Evolutionary conservation across 2,797 vertebrate species (phyloP), one percentile per base, ranked within the genome.

Genomic region (Clarias laeviceps): DNA sequence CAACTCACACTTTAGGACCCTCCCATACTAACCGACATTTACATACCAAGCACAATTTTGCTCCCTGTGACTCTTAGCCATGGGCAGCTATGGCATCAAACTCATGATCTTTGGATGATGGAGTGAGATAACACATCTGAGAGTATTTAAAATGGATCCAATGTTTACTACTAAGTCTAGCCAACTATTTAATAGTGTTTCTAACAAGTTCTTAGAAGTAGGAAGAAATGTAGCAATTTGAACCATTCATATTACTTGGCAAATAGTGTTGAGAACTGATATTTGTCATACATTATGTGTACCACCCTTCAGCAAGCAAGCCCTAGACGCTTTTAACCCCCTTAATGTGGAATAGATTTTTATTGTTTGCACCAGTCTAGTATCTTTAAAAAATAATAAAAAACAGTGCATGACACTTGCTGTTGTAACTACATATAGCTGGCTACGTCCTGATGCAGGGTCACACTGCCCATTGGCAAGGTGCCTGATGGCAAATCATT

Each of bases 401-500:
- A 45, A 45, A 40, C 27, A 69, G 7, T 34, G n/a, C 22, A 66
- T 27, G 2, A 15, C 24, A 1, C 62, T 61, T 29, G 17, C 34
- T 69, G 14, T 77, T 79, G 70, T 76, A 81, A 62, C 64, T 68
- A 57, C 80, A 74, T 74, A 76, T 29, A 68, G 27, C 8, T 6
- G 27, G 18, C 29, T 2, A 57, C 87, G 76, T 83, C 69, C 70
- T 86, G 32, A 86, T 37, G 57, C 59, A 83, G 69, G 37, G 64
- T 87, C 78, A 80, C 24, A 29, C 64, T 50, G 56, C 24, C n/a
- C 40, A 72, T 76, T 82, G 45, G 80, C 34, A 45, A 17, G 17
- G 17, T 34, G 61, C 24, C 82, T 86, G 73, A 70, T 5, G 20
- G 69, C 29, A 32, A 76, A 80, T 80, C 82, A 45, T 87, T 82